These are phyloP conservation scores for Orthochromis malagaraziensis DNA, from an alignment of 2,113 vertebrate species.

Conservation along the genomic window DNA sequence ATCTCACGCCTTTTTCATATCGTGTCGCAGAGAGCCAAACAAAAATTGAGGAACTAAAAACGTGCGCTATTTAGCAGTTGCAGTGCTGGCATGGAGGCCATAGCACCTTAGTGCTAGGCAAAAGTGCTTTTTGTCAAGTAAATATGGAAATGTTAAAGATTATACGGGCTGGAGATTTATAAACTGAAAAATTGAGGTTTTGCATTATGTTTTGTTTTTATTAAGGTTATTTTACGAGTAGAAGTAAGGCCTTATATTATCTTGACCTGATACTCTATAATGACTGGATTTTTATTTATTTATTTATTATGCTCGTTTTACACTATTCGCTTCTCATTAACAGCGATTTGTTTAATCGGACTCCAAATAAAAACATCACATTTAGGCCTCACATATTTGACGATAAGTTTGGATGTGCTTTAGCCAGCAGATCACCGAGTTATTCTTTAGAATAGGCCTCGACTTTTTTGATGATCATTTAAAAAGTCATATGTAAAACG, in stretches of 20 bases:
- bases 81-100: background rate
- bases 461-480: background rate
- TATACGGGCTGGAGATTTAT: background rate
- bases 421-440: background rate
- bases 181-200: background rate
- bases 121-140: background rate
- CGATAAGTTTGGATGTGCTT: background rate
- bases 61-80: background rate
- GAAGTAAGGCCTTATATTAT: background rate
- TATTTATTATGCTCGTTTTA: background rate
- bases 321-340: background rate
- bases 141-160: background rate
- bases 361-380: background rate
- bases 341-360: background rate
- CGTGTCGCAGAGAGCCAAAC: background rate
- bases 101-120: background rate
- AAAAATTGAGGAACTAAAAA: background rate
- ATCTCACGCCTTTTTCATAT: conserved; percentile 1
- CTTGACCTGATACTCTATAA: background rate
- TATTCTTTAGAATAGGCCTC: background rate
- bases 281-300: background rate
- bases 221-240: background rate
- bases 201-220: background rate
- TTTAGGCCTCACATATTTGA: background rate
- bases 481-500: background rate